Evolutionary conservation across 2,888 invertebrate species (phyloP), one percentile per base, ranked within the genome.

Genomic region (Cataglyphis altisquamis): DNA sequence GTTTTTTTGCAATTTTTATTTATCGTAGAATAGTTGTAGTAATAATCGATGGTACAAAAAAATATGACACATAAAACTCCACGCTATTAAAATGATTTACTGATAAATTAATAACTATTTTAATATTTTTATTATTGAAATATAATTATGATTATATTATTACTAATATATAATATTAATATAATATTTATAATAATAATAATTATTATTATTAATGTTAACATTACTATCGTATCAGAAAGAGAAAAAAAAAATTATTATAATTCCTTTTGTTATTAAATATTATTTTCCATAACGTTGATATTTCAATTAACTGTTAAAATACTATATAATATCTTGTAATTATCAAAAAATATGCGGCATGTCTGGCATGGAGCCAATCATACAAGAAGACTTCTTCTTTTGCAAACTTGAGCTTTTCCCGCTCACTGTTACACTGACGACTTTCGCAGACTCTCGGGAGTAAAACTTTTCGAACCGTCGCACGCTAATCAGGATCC

Each of bases 401-500:
- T 52, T 84, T 84, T 70, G 85, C 68, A 70, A 88, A 90, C 83
- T 89, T 88, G 84, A 84, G 78, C 86, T 83, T 86, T 83, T 82
- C 83, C 83, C 72, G 67, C 85, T 78, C 88, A 90, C 91, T 89
- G 62, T 73, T 73, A 60, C n/a, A 45, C 62, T 36, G 92, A 90
- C 89, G 88, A 90, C 83, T 87, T 78, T 62, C 60, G 83, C 62
- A 81, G 84, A 68, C 87, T 87, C 87, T 87, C 77, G 84, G 82
- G 83, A 86, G 52, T n/a, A 77, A 89, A 91, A 88, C 88, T 90
- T 89, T 89, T 87, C 77, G 86, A 88, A 89, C 87, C 87, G 84
- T 84, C 84, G 83, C 87, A 88, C 88, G 86, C 88, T 91, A 90
- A 91, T 91, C 90, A 88, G 86, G 85, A 78, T 86, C 68, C 39